These are phyloP conservation scores for Drosophila tristis DNA, from an alignment of 1,140 invertebrate genomes.

Conservation along the genomic window DNA sequence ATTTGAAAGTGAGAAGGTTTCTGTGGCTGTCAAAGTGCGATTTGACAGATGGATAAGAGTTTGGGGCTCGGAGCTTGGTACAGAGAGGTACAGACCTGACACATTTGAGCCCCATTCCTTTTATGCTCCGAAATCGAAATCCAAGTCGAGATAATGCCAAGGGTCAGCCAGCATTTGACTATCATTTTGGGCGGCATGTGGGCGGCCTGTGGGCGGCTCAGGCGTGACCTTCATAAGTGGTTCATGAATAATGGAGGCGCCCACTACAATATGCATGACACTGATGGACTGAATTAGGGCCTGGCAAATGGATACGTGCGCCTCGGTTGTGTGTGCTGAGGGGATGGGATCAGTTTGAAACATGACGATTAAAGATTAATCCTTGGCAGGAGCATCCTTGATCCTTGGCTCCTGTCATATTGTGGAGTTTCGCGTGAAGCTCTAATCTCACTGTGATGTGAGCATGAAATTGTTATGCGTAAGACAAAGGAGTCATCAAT, in stretches of 20 bases:
- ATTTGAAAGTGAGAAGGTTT: conserved; percentile 59
- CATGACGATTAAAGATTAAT: conserved; percentile 16
- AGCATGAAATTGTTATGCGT: conserved; percentile 35
- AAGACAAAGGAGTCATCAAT: conserved; percentile 40
- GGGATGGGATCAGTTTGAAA: conserved; percentile 29
- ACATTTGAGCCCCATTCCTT: conserved; percentile 17
- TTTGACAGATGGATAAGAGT: conserved; percentile 51
- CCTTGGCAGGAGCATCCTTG: background rate
- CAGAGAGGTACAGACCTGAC: no score
- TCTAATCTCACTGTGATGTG: conserved; percentile 16
- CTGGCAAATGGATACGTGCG: conserved; percentile 18
- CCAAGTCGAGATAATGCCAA: conserved; percentile 50
- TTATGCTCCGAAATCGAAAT: conserved; percentile 15
- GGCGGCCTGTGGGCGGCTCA: conserved; percentile 22
- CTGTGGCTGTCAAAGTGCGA: conserved; percentile 36
- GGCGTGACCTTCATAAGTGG: conserved; percentile 51
- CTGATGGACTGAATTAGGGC: conserved; percentile 22
- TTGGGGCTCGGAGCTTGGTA: background rate
- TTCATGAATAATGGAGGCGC: conserved; percentile 57
- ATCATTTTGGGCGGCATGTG: conserved; percentile 13
- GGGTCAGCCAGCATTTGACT: conserved; percentile 35
- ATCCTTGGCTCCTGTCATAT: background rate
- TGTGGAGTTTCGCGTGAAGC: no score
- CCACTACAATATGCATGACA: conserved; percentile 38
- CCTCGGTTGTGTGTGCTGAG: background rate